These are phyloP conservation scores for Diploptera punctata DNA, from an alignment of 2,888 invertebrate species.

Conservation along the genomic window DNA sequence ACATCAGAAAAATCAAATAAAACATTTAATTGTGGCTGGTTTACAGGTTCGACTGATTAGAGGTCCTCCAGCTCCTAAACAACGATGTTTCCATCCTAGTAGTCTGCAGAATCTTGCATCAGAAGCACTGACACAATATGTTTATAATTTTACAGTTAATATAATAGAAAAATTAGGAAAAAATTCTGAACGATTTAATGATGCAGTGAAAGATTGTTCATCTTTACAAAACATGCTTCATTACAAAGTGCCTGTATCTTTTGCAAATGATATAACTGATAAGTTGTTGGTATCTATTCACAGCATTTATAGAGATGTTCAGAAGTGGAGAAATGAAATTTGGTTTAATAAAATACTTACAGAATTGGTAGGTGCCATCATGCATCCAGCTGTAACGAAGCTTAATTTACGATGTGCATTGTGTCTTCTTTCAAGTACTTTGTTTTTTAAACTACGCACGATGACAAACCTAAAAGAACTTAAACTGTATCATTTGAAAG, in stretches of 20 bases:
- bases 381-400: background rate
- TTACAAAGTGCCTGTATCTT: background rate
- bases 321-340: background rate
- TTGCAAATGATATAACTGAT: background rate
- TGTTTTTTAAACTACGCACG: background rate
- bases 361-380: background rate
- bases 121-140: background rate
- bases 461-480: background rate
- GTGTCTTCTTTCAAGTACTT: background rate
- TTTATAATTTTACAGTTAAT: background rate
- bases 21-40: no score
- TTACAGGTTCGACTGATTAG: background rate
- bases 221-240: background rate
- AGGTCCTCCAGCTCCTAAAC: background rate
- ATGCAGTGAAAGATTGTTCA: background rate
- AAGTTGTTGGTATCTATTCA: background rate
- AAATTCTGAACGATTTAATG: background rate
- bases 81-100: background rate
- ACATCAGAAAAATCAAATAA: no score
- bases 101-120: background rate
- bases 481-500: background rate
- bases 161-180: background rate
- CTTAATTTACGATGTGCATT: background rate
- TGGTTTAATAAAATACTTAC: background rate
- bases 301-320: background rate